phyloP scores from a whole-genome alignment of 1,140 invertebrate species.

The Macrocentrus cingulum region DNA sequence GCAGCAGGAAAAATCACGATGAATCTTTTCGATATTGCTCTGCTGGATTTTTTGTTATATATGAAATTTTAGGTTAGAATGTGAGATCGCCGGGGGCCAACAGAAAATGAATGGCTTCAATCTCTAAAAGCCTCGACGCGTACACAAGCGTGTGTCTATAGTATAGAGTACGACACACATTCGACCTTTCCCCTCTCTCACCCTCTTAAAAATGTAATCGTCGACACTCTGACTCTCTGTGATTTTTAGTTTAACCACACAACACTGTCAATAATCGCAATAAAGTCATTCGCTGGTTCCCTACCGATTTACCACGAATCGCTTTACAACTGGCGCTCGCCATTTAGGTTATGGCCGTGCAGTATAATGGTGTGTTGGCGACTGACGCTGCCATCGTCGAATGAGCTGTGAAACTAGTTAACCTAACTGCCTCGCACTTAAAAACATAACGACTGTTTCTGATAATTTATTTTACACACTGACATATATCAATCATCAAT shows the following conservation, averaged over 20 bases:
- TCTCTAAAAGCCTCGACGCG: conserved; percentile 18
- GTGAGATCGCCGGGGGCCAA: conserved; percentile 14
- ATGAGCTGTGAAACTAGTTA: conserved; percentile 52
- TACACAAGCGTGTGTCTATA: conserved; percentile 1
- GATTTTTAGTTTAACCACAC: conserved; percentile 14
- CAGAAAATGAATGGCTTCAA: conserved; percentile 18
- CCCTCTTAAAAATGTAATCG: too few relatives aligned
- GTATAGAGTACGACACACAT: not conserved
- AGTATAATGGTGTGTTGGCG: conserved; percentile 13
- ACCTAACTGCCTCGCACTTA: conserved; percentile 57
- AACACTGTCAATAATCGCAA: conserved; percentile 55
- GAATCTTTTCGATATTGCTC: conserved; percentile 9
- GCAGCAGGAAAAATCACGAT: not conserved
- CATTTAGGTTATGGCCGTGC: conserved; percentile 12
- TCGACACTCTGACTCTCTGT: not conserved
- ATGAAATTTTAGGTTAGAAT: not conserved
- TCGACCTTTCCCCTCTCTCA: too few relatives aligned
- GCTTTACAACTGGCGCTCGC: conserved; percentile 51
- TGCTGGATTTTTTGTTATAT: conserved; percentile 1
- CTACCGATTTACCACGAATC: conserved; percentile 54
- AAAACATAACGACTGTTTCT: conserved; percentile 49
- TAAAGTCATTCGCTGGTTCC: conserved; percentile 55
- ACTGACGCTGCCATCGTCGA: conserved; percentile 38
- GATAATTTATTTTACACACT: conserved; percentile 53
- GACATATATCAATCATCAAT: not conserved